Percentiles rank a stretch among this genome's conserved stretches.
phyloP scores from a whole-genome alignment of 2,888 invertebrate species.

The Agonopterix subpropinquella region DNA sequence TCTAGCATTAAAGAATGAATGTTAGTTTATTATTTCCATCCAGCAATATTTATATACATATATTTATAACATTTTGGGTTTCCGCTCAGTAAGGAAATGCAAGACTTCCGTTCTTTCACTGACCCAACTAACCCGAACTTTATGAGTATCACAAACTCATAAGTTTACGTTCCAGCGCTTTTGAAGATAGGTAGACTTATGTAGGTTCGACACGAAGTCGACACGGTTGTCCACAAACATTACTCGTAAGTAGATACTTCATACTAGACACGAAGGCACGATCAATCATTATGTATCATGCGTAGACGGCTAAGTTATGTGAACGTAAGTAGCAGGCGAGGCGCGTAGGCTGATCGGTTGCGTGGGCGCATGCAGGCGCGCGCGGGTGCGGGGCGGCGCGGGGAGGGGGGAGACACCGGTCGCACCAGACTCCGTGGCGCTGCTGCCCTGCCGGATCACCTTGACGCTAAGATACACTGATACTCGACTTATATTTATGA shows the following conservation, averaged over 20 bases:
- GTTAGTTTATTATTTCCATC: too few species aligned
- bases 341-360: slow-evolving; percentile 48
- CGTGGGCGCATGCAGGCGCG: slow-evolving; percentile 23
- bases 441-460: slow-evolving; percentile 47
- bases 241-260: neutral
- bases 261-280: slow-evolving; percentile 11
- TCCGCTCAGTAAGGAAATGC: too few species aligned
- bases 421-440: slow-evolving; percentile 59
- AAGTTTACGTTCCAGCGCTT: too few species aligned
- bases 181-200: too few species aligned
- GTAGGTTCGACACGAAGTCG: too few species aligned
- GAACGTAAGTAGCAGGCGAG: slow-evolving; percentile 28
- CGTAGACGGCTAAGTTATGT: slow-evolving; percentile 35
- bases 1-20: too few species aligned
- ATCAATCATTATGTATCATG: slow-evolving; percentile 42
- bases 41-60: too few species aligned
- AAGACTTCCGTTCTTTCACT: too few species aligned
- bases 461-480: slow-evolving; percentile 37
- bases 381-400: slow-evolving; percentile 7
- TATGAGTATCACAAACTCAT: too few species aligned
- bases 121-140: too few species aligned
- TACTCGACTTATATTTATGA: slow-evolving; percentile 1
- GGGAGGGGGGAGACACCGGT: slow-evolving; percentile 17
- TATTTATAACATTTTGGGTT: too few species aligned
- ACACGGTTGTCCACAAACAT: slow-evolving; percentile 1